phyloP scores from a whole-genome alignment of 2,113 vertebrate species.

The Eonycteris spelaea region DNA sequence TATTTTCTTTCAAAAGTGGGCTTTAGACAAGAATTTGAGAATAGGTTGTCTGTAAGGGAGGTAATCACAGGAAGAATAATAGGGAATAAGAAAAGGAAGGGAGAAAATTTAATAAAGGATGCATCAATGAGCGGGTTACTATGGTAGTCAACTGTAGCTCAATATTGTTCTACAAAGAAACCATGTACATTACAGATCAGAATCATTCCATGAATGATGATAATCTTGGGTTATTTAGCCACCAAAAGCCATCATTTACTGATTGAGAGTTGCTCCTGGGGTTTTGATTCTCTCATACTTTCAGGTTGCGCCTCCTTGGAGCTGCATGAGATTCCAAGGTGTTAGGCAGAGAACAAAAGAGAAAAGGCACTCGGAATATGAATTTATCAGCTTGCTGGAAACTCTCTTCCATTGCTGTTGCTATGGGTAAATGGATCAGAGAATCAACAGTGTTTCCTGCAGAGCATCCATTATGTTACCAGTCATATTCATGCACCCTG shows the following conservation, averaged over 20 bases:
- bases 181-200: neutral
- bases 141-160: neutral
- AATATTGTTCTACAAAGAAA: neutral
- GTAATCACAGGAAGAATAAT: neutral
- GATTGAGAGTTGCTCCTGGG: neutral
- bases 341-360: neutral
- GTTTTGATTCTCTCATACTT: neutral
- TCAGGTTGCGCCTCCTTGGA: neutral
- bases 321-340: neutral
- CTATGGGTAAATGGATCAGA: neutral
- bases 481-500: neutral
- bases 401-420: neutral
- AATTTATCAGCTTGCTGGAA: neutral
- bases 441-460: neutral
- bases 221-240: neutral
- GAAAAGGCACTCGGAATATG: neutral
- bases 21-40: neutral
- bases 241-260: neutral
- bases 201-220: neutral
- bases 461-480: neutral
- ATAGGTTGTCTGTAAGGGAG: neutral
- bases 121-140: neutral
- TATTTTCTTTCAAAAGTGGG: neutral
- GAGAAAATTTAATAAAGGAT: neutral
- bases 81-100: neutral